Percentiles rank a stretch among this genome's conserved stretches.
These are phyloP conservation scores for Nicator chloris DNA, from an alignment of 2,113 vertebrate species.

Conservation along the genomic window DNA sequence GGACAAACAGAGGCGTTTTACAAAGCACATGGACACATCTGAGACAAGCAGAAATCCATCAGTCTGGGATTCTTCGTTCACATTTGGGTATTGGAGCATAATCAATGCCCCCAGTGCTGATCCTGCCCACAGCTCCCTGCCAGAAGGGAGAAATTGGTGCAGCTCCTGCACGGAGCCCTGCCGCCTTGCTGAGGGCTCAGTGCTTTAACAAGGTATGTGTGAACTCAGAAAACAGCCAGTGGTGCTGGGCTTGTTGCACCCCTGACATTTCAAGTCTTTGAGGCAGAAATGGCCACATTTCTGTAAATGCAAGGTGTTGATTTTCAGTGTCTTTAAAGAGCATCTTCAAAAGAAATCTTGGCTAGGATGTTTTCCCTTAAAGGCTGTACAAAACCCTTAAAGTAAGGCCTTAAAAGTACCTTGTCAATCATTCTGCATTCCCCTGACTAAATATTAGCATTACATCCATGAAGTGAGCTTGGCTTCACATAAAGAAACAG, in stretches of 20 bases:
- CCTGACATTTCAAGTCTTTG: not conserved
- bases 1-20: not conserved
- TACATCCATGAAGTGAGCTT: not conserved
- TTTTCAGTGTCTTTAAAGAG: not conserved
- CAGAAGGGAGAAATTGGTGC: not conserved
- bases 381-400: not conserved
- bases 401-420: not conserved
- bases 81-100: not conserved
- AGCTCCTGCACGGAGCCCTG: not conserved
- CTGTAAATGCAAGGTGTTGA: not conserved
- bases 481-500: not conserved
- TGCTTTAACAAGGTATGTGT: not conserved
- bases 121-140: not conserved
- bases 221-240: not conserved
- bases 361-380: not conserved
- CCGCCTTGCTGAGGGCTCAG: not conserved
- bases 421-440: not conserved
- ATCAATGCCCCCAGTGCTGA: not conserved
- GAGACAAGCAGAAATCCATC: not conserved
- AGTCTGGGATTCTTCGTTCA: not conserved
- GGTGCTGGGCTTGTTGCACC: not conserved
- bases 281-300: not conserved
- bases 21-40: not conserved
- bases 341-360: not conserved
- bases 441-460: not conserved